Base-by-base conservation (phyloP, 2,888 invertebrate genomes). In the Pogonocherus hispidulus region DNA sequence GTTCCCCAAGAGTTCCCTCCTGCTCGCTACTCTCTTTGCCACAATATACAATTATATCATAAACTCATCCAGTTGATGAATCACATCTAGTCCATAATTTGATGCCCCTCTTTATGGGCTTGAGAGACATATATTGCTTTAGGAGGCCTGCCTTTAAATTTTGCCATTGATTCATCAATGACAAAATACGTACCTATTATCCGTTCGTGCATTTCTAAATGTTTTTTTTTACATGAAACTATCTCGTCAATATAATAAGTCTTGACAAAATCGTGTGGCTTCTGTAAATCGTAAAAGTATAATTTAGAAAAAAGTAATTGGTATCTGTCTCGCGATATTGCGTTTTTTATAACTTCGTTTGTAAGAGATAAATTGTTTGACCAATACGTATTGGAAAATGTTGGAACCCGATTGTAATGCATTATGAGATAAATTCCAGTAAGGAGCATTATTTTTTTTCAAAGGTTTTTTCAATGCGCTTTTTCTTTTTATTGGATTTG, bases 21-120 rank as follows among this genome's bases (percentile, higher is more conserved):
- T n/a, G n/a, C n/a, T n/a, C n/a, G n/a, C n/a, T n/a, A n/a, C n/a
- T n/a, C 23, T 71, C 63, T 44, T 73, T 71, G 44, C 72, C 66
- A 52, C 62, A 55, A 41, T 72, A 72, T 49, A 74, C 67, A 52
- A 71, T 71, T 20, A 69, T 11, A n/a, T n/a, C n/a, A n/a, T n/a
- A n/a, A n/a, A n/a, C n/a, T n/a, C n/a, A 55, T 68, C 73, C 68
- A 8, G 62, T 62, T 9, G 23, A 18, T 37, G 71, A 63, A 55
- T 71, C 72, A 47, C 66, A 71, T 9, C 72, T 49, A 16, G 20
- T 20, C 59, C 69, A 74, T 9, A 71, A 41, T 49, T 73, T 74
- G 32, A 74, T 63, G 8, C 70, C 70, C n/a, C 73, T 59, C 63
- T 72, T 71, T 35, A 72, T 72, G 3, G 69, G 74, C 51, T 74